Percentiles rank a stretch among this genome's conserved stretches.
Conservation (phyloP, 2,113 vertebrate species). For the Galemys pyrenaicus region DNA sequence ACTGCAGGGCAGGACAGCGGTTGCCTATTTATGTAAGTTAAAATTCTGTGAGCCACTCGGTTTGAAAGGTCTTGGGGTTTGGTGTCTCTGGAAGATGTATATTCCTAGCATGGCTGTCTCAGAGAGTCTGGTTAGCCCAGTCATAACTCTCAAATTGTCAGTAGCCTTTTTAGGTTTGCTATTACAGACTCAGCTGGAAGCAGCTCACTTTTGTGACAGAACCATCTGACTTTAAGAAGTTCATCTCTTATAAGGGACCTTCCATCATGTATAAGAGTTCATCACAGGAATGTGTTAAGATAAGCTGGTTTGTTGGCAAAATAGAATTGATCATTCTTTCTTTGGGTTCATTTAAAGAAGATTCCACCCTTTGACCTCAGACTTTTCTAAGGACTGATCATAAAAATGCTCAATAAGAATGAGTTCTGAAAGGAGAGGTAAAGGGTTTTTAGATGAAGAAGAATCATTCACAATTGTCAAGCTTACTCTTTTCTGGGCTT, state of each 20-base stretch:
- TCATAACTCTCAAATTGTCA: constrained; percentile 64
- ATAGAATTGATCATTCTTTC: constrained; percentile 4
- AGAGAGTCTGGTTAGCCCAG: constrained; percentile 50
- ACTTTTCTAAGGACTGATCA: background rate
- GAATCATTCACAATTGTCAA: background rate
- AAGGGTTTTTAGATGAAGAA: background rate
- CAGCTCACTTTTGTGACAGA: background rate
- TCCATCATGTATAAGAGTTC: background rate
- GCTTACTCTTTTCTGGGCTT: background rate
- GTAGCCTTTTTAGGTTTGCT: constrained; percentile 29
- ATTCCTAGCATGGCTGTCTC: constrained; percentile 20
- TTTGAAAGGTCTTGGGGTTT: constrained; percentile 8
- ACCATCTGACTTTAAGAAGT: background rate
- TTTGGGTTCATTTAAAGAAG: background rate
- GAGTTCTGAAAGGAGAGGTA: background rate
- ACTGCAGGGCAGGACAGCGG: background rate
- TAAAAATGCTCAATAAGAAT: constrained; percentile 5
- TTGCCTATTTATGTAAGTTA: constrained; percentile 20
- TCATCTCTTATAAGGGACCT: constrained; percentile 36
- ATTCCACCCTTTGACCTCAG: background rate
- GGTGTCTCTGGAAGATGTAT: background rate
- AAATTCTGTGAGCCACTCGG: constrained; percentile 9
- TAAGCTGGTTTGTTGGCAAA: background rate
- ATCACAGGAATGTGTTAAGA: background rate
- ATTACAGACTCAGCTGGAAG: constrained; percentile 58